Conservation (phyloP, 2,797 vertebrate species). For the Micropoecilia bifurca region DNA sequence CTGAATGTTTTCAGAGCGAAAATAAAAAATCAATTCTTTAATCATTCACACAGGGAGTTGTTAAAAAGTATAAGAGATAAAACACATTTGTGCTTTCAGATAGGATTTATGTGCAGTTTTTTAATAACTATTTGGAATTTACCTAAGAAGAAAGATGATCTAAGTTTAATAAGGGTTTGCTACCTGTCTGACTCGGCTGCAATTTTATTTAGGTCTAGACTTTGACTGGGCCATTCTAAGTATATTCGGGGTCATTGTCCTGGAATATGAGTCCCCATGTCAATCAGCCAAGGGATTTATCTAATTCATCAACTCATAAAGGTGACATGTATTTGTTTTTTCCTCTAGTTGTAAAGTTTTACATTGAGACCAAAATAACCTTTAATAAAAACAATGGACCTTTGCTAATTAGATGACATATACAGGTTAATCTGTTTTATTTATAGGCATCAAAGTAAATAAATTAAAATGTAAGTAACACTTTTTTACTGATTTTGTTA, state of each 20-base stretch:
- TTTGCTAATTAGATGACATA: background rate
- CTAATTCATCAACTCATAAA: background rate
- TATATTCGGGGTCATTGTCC: background rate
- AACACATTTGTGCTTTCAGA: background rate
- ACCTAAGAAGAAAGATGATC: background rate
- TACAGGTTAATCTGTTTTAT: background rate
- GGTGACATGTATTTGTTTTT: background rate
- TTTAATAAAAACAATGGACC: background rate
- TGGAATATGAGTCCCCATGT: background rate
- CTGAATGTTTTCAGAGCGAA: background rate
- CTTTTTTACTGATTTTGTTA: background rate
- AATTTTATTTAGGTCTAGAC: background rate
- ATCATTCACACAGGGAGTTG: background rate
- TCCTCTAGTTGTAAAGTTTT: background rate
- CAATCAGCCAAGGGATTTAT: background rate
- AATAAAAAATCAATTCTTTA: background rate
- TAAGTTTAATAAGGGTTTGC: background rate
- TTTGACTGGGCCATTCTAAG: background rate
- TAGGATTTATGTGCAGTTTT: background rate
- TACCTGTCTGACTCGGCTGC: background rate
- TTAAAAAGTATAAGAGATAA: background rate
- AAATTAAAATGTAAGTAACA: background rate
- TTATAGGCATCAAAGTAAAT: background rate
- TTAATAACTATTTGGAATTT: background rate
- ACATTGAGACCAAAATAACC: background rate